Percentiles rank a stretch among this genome's conserved stretches.
Conservation (phyloP, 2,113 vertebrate genomes). For the Malaclemys terrapin region DNA sequence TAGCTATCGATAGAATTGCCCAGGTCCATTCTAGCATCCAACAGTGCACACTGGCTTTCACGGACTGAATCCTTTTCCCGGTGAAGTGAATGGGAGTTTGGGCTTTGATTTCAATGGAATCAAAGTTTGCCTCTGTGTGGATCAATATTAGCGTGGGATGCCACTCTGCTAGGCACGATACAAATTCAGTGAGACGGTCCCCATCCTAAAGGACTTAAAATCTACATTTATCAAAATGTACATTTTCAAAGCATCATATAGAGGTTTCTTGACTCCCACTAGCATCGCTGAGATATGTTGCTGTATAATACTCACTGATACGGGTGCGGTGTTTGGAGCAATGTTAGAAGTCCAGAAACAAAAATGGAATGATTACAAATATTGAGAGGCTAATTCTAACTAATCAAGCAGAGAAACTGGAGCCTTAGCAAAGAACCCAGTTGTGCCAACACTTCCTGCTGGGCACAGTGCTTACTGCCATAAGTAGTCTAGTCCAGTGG, state of each 20-base stretch:
- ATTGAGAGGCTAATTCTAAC: background rate
- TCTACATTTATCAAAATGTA: background rate
- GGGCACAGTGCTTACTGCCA: fast-evolving
- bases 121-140: background rate
- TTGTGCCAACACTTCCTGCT: background rate
- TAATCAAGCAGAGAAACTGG: background rate
- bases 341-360: background rate
- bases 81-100: background rate
- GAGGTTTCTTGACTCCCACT: background rate
- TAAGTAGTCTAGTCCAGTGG: background rate
- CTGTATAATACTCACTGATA: background rate
- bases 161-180: fast-evolving
- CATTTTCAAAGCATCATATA: background rate
- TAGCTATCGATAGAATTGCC: background rate
- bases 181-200: conserved; percentile 18
- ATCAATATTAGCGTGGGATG: background rate
- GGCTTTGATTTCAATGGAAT: fast-evolving
- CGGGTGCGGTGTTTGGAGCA: fast-evolving
- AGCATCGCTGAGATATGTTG: background rate
- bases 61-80: fast-evolving
- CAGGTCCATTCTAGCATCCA: fast-evolving
- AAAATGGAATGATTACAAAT: background rate
- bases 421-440: background rate
- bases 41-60: fast-evolving
- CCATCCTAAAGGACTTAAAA: background rate